These are phyloP conservation scores for Mycalesis mineus DNA, from an alignment of 2,888 invertebrate species.

Conservation along the genomic window DNA sequence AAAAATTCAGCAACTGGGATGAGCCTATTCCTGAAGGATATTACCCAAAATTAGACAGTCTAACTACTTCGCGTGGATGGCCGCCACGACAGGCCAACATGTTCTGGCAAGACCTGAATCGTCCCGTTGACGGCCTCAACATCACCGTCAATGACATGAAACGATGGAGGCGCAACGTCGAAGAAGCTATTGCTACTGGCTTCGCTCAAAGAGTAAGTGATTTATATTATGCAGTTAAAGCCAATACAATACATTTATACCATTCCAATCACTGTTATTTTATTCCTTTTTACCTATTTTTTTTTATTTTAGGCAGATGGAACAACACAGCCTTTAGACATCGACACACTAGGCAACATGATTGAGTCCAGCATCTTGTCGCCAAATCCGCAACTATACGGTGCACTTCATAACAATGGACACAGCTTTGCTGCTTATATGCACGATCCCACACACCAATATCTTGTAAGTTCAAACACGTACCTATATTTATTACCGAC, in stretches of 20 bases:
- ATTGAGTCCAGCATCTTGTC: slow-evolving; percentile 83
- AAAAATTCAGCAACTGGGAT: slow-evolving; percentile 81
- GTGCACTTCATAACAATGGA: slow-evolving; percentile 85
- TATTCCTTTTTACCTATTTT: no score
- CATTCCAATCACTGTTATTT: no score
- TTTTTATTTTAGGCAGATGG: slow-evolving; percentile 65
- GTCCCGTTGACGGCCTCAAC: slow-evolving; percentile 79
- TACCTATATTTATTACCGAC: not conserved
- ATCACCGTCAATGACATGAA: slow-evolving; percentile 83
- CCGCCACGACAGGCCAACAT: slow-evolving; percentile 82
- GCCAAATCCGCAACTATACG: slow-evolving; percentile 81
- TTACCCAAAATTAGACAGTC: slow-evolving; percentile 88
- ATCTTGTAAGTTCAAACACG: slow-evolving; percentile 73
- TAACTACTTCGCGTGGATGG: slow-evolving; percentile 84
- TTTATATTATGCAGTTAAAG: no score
- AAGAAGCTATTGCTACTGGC: slow-evolving; percentile 87
- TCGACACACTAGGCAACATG: slow-evolving; percentile 85
- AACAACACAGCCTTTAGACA: slow-evolving; percentile 69
- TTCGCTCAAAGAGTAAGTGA: slow-evolving; percentile 61
- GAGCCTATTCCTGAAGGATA: slow-evolving; percentile 87
- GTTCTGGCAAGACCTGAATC: slow-evolving; percentile 80
- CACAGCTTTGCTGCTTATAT: slow-evolving; percentile 84
- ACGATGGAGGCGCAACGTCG: slow-evolving; percentile 85
- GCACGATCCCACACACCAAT: slow-evolving; percentile 85
- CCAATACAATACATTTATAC: no score